Percentiles rank a stretch among this genome's conserved stretches.
phyloP scores from a whole-genome alignment of 2,797 vertebrate genomes.

The Propithecus deckenii region DNA sequence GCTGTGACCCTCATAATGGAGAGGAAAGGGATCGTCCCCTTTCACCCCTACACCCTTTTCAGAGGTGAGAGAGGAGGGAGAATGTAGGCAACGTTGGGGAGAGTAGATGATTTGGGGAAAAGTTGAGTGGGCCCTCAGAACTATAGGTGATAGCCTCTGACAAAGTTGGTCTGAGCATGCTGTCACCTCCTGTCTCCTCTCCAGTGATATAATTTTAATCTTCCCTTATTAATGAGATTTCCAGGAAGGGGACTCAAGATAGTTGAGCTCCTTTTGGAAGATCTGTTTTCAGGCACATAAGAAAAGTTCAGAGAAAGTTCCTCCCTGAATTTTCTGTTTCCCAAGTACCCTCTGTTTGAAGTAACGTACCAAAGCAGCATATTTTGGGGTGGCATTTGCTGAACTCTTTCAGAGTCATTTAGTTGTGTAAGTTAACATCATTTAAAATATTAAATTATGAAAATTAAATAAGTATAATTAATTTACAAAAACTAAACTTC shows the following conservation, averaged over 20 bases:
- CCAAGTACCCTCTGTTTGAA: not conserved
- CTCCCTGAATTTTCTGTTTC: not conserved
- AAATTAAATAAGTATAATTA: not conserved
- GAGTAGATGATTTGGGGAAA: not conserved
- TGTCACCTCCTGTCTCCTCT: not conserved
- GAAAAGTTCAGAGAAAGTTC: not conserved
- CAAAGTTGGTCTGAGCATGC: not conserved
- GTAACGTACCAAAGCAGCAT: not conserved
- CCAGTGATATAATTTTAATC: not conserved
- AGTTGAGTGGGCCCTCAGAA: not conserved
- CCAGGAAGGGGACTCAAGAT: not conserved
- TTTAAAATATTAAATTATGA: slow-evolving; percentile 41
- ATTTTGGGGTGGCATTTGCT: not conserved
- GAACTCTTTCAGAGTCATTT: not conserved
- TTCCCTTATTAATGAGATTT: not conserved
- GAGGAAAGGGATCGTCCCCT: not conserved
- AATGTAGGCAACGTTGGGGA: not conserved
- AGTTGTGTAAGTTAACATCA: not conserved
- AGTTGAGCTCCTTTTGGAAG: not conserved
- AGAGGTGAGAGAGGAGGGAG: not conserved
- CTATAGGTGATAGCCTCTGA: not conserved
- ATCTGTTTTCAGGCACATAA: not conserved
- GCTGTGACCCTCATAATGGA: not conserved
- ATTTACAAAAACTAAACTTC: not conserved
- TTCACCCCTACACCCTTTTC: not conserved